Conservation (phyloP, 2,797 vertebrate genomes). For the Erpetoichthys calabaricus region DNA sequence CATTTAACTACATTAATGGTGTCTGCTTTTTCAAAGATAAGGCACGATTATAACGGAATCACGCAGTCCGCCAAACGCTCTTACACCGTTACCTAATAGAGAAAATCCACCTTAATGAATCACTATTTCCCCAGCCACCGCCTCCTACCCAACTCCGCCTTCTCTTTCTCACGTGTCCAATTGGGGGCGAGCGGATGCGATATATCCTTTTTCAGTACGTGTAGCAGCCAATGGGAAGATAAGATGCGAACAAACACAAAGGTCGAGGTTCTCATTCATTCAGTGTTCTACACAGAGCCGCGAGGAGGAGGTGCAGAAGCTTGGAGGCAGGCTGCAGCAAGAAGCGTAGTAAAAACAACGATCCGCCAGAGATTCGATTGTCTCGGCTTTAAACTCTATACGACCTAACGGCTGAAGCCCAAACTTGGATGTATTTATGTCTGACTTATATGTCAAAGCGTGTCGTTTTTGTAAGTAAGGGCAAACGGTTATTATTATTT, state of each 20-base stretch:
- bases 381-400: not conserved
- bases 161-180: constrained; percentile 52
- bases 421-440: constrained; percentile 27
- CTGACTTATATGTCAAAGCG: not conserved
- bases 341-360: not conserved
- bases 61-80: no score
- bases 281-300: constrained; percentile 39
- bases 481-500: not conserved
- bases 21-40: no score
- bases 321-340: constrained; percentile 11
- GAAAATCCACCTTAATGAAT: constrained; percentile 49
- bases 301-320: constrained; percentile 25
- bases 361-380: no score
- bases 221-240: constrained; percentile 53
- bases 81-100: no score
- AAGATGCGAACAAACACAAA: constrained; percentile 46
- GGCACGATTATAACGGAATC: no score
- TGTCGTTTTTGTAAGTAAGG: not conserved
- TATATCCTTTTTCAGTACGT: constrained; percentile 57
- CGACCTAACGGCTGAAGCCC: not conserved
- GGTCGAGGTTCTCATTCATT: constrained; percentile 56
- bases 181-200: constrained; percentile 58
- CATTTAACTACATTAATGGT: no score
- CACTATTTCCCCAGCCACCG: constrained; percentile 17
- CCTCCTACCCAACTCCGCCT: constrained; percentile 31